phyloP scores from a whole-genome alignment of 2,888 invertebrate genomes.

The Elmis aenea region DNA sequence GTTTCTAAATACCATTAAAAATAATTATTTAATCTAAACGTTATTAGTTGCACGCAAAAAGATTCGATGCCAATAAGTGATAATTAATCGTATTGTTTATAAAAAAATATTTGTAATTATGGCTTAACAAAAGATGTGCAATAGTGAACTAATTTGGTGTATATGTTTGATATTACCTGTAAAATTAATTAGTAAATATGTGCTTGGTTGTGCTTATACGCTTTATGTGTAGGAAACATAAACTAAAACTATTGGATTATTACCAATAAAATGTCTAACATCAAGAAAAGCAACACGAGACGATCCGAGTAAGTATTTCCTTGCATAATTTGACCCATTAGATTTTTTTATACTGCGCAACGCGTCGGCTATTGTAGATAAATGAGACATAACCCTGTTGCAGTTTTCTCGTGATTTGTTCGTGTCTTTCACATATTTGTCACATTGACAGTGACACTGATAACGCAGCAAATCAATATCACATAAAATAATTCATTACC shows the following conservation, averaged over 20 bases:
- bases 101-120: neutral
- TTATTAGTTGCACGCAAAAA: neutral
- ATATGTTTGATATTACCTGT: slow-evolving; percentile 2
- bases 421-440: too few relatives aligned
- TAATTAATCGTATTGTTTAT: too few relatives aligned
- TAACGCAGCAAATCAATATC: too few relatives aligned
- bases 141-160: slow-evolving; percentile 1
- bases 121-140: slow-evolving; percentile 4
- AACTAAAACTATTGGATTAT: slow-evolving; percentile 29
- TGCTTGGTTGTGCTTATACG: slow-evolving; percentile 29
- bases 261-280: slow-evolving; percentile 40
- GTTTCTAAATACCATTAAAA: too few relatives aligned
- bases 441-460: too few relatives aligned
- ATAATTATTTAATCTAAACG: neutral
- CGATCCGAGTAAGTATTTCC: slow-evolving; percentile 48
- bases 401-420: too few relatives aligned
- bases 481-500: too few relatives aligned
- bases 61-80: too few relatives aligned
- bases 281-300: slow-evolving; percentile 42
- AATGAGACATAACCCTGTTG: too few relatives aligned
- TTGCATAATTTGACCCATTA: too few relatives aligned
- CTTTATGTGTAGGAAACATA: slow-evolving; percentile 40
- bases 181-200: slow-evolving; percentile 26
- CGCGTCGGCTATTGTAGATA: too few relatives aligned
- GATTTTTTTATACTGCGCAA: too few relatives aligned